A percentile compares a stretch with the other conserved stretches of the same genome.
Evolutionary conservation across 2,113 vertebrate genomes (phyloP).

Genomic region (Natator depressus): DNA sequence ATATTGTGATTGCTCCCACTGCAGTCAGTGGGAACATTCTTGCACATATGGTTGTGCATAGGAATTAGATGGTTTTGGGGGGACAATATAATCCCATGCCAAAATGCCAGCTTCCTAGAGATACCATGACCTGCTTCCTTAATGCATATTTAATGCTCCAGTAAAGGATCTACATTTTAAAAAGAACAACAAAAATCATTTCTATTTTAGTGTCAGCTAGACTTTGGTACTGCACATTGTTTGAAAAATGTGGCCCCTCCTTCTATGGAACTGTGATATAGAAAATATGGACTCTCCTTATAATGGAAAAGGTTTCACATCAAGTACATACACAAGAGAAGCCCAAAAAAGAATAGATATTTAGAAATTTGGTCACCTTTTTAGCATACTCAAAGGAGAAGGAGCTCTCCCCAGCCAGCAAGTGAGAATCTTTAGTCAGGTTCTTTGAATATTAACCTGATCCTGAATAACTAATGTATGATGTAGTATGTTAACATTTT

Average conservation of each 20-base stretch:
- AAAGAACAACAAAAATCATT: no score
- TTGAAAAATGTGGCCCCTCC: no score
- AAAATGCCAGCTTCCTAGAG: neutral
- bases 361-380: neutral
- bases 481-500: neutral
- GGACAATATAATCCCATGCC: neutral
- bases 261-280: no score
- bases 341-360: neutral
- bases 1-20: neutral
- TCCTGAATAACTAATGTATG: neutral
- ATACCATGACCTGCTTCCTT: no score
- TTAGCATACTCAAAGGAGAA: neutral
- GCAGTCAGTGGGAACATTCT: neutral
- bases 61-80: neutral
- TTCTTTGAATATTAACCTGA: neutral
- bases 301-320: no score
- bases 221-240: no score
- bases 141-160: no score
- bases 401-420: neutral
- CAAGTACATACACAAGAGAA: neutral
- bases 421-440: neutral
- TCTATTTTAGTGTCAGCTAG: no score
- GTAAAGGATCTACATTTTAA: no score
- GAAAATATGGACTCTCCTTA: no score
- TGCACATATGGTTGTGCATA: no score